These are phyloP conservation scores for Tetanocera ferruginea DNA, from an alignment of 2,888 invertebrate genomes.

Conservation along the genomic window DNA sequence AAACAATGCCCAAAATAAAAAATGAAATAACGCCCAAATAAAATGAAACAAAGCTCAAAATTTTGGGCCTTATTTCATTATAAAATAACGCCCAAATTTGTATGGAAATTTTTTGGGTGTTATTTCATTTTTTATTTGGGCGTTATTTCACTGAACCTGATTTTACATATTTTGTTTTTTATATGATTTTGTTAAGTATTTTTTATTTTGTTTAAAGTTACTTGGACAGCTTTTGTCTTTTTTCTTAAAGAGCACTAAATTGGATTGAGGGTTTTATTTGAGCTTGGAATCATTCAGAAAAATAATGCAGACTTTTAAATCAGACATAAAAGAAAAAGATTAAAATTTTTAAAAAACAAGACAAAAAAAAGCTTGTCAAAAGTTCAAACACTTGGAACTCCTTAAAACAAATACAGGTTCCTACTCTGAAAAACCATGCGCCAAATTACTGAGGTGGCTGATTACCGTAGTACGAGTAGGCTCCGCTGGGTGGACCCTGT, in stretches of 20 bases:
- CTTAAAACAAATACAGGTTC: neutral
- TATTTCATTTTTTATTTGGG: too few relatives aligned
- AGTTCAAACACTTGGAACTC: neutral
- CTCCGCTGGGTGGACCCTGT: constrained; percentile 75
- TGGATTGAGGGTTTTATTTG: neutral
- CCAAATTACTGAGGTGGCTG: constrained; percentile 76
- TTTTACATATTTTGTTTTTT: neutral
- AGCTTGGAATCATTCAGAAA: neutral
- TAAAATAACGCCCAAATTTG: too few relatives aligned
- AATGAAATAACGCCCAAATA: too few relatives aligned
- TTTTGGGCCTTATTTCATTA: too few relatives aligned
- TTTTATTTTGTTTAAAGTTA: neutral
- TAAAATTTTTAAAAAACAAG: too few relatives aligned
- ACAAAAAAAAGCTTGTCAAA: neutral
- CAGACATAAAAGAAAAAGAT: too few relatives aligned
- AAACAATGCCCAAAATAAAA: too few relatives aligned
- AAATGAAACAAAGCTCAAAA: too few relatives aligned
- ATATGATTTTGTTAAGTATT: neutral
- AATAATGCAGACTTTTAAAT: neutral
- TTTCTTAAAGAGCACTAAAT: neutral
- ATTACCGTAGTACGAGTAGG: constrained; percentile 85
- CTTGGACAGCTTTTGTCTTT: neutral
- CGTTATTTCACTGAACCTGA: too few relatives aligned
- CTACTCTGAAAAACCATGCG: neutral
- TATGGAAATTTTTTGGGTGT: too few relatives aligned